Percentiles rank a stretch among this genome's conserved stretches.
phyloP scores from a whole-genome alignment of 2,113 vertebrate genomes.

The Callospermophilus lateralis region DNA sequence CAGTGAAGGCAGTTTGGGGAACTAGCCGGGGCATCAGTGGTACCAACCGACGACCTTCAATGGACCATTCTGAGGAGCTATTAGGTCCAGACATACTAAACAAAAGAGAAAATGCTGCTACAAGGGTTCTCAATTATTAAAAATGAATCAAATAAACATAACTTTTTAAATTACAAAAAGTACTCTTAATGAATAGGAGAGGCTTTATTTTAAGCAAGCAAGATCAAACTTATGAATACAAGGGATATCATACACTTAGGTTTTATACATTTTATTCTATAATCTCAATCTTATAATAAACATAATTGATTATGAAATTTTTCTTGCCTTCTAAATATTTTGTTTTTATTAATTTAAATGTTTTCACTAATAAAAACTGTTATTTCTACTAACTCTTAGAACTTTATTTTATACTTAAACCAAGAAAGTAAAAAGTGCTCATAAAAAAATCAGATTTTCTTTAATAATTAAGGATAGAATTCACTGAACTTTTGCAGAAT shows the following conservation, averaged over 20 bases:
- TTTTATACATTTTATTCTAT: slow-evolving; percentile 66
- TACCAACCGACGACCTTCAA: slow-evolving; percentile 97
- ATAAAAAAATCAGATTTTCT: slow-evolving; percentile 52
- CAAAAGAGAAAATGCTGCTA: slow-evolving; percentile 78
- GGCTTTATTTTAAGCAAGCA: slow-evolving; percentile 72
- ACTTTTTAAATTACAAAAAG: slow-evolving; percentile 2
- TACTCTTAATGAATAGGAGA: slow-evolving; percentile 56
- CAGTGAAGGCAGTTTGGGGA: slow-evolving; percentile 98
- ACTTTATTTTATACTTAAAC: slow-evolving; percentile 65
- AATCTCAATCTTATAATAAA: slow-evolving; percentile 56
- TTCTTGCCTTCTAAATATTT: slow-evolving; percentile 58
- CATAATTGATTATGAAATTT: slow-evolving; percentile 34
- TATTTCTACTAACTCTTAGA: slow-evolving; percentile 66
- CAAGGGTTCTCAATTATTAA: slow-evolving; percentile 43
- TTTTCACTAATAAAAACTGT: slow-evolving; percentile 43
- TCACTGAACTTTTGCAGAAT: slow-evolving; percentile 68
- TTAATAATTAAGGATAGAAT: slow-evolving; percentile 62
- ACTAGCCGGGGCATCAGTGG: slow-evolving; percentile 98
- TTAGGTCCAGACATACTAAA: slow-evolving; percentile 98
- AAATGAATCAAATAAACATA: slow-evolving; percentile 52
- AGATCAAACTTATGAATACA: slow-evolving; percentile 75
- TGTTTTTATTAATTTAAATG: slow-evolving; percentile 60
- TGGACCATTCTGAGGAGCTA: slow-evolving; percentile 98
- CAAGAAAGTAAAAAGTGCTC: slow-evolving; percentile 59
- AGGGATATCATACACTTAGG: slow-evolving; percentile 48